phyloP scores from a whole-genome alignment of 2,797 vertebrate genomes.

The Mormyrus hasselquistii region DNA sequence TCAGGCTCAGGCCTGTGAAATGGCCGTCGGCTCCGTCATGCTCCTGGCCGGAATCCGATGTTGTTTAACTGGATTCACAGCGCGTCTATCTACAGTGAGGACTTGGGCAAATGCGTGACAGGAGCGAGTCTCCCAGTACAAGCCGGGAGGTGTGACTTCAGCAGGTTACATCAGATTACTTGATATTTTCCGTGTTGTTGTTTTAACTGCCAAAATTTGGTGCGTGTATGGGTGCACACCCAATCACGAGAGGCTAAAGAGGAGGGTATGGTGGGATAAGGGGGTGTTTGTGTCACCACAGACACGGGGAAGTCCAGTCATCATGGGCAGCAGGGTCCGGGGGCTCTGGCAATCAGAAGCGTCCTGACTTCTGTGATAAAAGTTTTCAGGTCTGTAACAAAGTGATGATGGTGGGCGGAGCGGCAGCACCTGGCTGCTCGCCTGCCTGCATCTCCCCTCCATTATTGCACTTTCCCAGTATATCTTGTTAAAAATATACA shows the following conservation, averaged over 20 bases:
- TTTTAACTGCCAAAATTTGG: not conserved
- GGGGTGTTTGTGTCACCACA: slow-evolving; percentile 46
- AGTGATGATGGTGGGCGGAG: not conserved
- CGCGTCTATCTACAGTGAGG: not conserved
- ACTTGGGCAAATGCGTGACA: not conserved
- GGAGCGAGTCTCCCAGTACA: not conserved
- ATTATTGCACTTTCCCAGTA: slow-evolving; percentile 54
- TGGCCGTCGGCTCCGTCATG: not conserved
- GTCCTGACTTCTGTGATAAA: not conserved
- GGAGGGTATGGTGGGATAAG: slow-evolving; percentile 30
- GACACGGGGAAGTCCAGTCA: slow-evolving; percentile 45
- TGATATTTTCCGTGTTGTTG: not conserved
- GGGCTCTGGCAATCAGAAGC: not conserved
- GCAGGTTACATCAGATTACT: not conserved
- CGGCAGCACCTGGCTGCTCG: not conserved
- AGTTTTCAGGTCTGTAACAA: slow-evolving; percentile 2
- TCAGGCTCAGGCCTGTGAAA: not conserved
- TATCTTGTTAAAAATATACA: slow-evolving; percentile 41
- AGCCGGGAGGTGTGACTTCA: not conserved
- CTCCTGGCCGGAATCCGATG: not conserved
- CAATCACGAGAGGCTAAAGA: slow-evolving; percentile 30
- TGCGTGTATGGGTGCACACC: not conserved
- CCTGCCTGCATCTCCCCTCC: slow-evolving; percentile 45
- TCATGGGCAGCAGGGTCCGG: slow-evolving; percentile 13
- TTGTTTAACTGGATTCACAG: not conserved